Evolutionary conservation across 2,113 vertebrate species (phyloP), one percentile per base, ranked within the genome.

Genomic region (Strix aluco): DNA sequence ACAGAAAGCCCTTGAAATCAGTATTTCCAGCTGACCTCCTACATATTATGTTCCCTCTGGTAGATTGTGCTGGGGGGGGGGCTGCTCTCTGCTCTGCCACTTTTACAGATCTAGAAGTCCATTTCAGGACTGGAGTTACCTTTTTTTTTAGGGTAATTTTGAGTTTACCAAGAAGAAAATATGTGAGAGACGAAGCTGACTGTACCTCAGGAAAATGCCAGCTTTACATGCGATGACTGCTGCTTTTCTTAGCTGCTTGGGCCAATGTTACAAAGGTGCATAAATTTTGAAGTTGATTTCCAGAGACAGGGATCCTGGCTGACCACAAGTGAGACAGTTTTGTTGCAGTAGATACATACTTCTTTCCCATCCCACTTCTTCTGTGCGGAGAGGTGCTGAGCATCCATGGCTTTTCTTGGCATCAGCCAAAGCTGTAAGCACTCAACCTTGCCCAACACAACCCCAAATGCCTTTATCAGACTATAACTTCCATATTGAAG

Each of bases 1-100:
- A 82, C 57, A 90, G 79, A 92, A 92, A 86, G 15, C 22, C 69
- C 69, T 59, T 86, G 80, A 86, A 94, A 90, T 75, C 34, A 79
- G 51, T 79, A 58, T 36, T 93, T 90, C 66, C 62, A 83, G 5
- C 19, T 92, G 88, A 75, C 49, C 34, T 94, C 26, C 55, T 90
- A 25, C 10, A 46, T 67, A 62, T 86, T 70, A 90, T 42, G 9
- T 23, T 79, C 42, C 29, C 70, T 92, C 65, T 82, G 67, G 36
- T 62, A 92, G 44, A 74, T 8, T 81, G 52, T 90, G 59, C 67
- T 77, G 30, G 12, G 13, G n/a, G 7, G 10, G n/a, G 15, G 7
- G 13, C 16, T 84, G 49, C 18, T 92, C 25, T 65, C 58, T 94
- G 25, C 51, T 74, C 40, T 85, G 63, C 11, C 52, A 36, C 38